Evolutionary conservation across 1,140 invertebrate genomes (phyloP).

Genomic region (Dreissena rostriformis): DNA sequence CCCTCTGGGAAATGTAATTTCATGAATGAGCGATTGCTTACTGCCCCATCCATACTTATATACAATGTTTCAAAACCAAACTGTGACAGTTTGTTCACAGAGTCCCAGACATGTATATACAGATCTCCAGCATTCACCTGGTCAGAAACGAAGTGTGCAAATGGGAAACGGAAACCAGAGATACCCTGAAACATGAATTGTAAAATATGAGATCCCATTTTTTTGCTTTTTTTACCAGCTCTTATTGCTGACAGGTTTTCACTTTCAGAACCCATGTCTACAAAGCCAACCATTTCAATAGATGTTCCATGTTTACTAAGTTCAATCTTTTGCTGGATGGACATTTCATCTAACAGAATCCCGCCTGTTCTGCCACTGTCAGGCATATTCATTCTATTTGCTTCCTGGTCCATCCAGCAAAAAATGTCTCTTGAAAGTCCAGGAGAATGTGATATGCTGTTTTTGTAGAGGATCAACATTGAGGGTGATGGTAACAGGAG

Average conservation of each 20-base stretch:
- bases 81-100: constrained; percentile 26
- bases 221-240: constrained; percentile 28
- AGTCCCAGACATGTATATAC: constrained; percentile 31
- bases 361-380: constrained; percentile 22
- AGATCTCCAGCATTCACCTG: constrained; percentile 24
- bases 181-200: constrained; percentile 39
- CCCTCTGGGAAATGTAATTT: constrained; percentile 26
- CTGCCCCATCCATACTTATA: constrained; percentile 38
- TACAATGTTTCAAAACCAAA: constrained; percentile 30
- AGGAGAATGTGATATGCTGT: not conserved
- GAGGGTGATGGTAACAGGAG: constrained; percentile 4
- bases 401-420: constrained; percentile 19
- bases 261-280: constrained; percentile 25
- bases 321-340: constrained; percentile 48
- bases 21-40: constrained; percentile 41
- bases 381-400: constrained; percentile 22
- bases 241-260: constrained; percentile 16
- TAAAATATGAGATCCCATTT: constrained; percentile 11
- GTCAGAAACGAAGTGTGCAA: constrained; percentile 42
- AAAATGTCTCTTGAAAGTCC: constrained; percentile 2
- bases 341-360: constrained; percentile 47
- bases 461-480: constrained; percentile 5
- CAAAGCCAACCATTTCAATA: constrained; percentile 47
- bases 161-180: constrained; percentile 41
- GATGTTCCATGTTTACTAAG: constrained; percentile 8